These are phyloP conservation scores for Zeus faber DNA, from an alignment of 2,113 vertebrate genomes.

Conservation along the genomic window DNA sequence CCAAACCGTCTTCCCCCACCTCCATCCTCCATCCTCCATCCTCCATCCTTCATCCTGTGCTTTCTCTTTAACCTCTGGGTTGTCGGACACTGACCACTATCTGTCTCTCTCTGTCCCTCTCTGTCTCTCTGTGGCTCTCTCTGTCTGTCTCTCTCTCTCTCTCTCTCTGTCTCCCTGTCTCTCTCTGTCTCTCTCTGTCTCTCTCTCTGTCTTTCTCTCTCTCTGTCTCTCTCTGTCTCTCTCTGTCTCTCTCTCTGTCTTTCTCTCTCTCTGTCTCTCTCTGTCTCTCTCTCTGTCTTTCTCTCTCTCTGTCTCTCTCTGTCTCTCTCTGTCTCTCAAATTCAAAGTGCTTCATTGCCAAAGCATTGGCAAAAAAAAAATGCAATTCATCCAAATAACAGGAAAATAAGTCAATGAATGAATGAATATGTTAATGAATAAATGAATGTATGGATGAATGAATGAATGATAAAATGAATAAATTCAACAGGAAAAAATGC, in stretches of 20 bases:
- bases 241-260: not conserved
- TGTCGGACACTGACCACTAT: constrained; percentile 40
- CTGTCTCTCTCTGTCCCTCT: constrained; percentile 34
- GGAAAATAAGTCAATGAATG: too few relatives aligned
- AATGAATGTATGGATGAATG: too few relatives aligned
- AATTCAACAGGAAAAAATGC: too few relatives aligned
- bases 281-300: constrained; percentile 2
- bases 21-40: constrained; percentile 22
- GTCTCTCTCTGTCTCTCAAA: too few relatives aligned
- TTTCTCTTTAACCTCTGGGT: constrained; percentile 1
- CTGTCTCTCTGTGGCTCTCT: constrained; percentile 23
- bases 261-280: constrained; percentile 5
- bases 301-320: not conserved
- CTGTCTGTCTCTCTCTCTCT: not conserved
- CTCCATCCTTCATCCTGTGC: constrained; percentile 8
- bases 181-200: not conserved
- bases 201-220: not conserved
- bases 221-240: not conserved
- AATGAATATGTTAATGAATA: too few relatives aligned
- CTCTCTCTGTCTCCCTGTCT: not conserved
- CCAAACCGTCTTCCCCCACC: constrained; percentile 38
- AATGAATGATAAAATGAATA: too few relatives aligned
- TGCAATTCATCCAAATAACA: too few relatives aligned
- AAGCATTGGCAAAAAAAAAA: too few relatives aligned
- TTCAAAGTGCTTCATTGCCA: too few relatives aligned